Evolutionary conservation across 2,797 vertebrate genomes (phyloP).

Genomic region (Distichodus sexfasciatus): DNA sequence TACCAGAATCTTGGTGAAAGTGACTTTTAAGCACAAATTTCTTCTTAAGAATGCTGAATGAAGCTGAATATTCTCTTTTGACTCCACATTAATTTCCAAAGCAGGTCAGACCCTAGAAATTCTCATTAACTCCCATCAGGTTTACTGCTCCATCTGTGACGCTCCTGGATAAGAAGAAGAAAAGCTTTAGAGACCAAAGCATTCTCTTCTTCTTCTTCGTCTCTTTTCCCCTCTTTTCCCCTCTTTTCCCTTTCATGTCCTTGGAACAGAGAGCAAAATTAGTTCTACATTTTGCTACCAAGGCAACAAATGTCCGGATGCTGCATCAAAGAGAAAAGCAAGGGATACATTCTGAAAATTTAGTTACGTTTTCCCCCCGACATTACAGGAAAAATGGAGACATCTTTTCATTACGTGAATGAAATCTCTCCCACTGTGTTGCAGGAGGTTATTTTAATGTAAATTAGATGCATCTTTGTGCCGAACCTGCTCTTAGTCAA

Average conservation of each 20-base stretch:
- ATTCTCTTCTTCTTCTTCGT: too few species aligned
- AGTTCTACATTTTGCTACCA: conserved; percentile 29
- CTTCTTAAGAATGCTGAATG: too few species aligned
- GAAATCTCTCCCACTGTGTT: not conserved
- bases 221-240: not conserved
- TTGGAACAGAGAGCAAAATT: conserved; percentile 22
- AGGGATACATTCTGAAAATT: conserved; percentile 3
- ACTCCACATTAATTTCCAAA: too few species aligned
- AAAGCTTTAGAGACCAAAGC: too few species aligned
- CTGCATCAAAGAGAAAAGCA: conserved; percentile 19
- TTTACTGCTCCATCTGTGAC: too few species aligned
- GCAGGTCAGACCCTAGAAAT: too few species aligned
- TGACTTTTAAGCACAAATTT: too few species aligned
- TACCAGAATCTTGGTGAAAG: too few species aligned
- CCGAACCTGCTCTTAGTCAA: not conserved
- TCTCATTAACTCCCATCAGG: too few species aligned
- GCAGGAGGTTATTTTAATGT: not conserved
- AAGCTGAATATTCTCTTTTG: too few species aligned
- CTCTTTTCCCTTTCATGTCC: conserved; percentile 17
- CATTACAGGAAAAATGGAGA: not conserved
- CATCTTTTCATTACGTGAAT: not conserved
- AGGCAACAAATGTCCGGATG: conserved; percentile 25
- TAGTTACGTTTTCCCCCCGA: not conserved
- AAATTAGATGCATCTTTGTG: not conserved
- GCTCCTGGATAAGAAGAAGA: not conserved